Evolutionary conservation across 2,113 vertebrate genomes (phyloP), one percentile per base, ranked within the genome.

Genomic region (Thamnaconus septentrionalis): DNA sequence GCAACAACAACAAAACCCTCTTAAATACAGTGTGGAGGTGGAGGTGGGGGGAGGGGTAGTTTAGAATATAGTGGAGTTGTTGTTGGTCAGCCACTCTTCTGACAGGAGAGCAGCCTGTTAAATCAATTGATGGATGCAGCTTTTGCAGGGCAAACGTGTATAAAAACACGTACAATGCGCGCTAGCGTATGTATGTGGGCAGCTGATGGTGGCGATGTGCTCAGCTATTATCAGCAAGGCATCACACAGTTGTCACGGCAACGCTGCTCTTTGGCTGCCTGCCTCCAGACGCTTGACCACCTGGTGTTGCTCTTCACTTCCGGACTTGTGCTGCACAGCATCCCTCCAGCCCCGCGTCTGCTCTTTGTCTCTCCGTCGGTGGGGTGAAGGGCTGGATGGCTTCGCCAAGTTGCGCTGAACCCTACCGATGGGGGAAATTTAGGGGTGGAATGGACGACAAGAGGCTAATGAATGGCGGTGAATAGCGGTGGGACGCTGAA

Each of bases 211-310:
- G 64, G 63, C 8, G 64, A 83, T 73, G 77, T 77, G 80, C 79
- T 86, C 57, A 31, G 67, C 73, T 73, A 81, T 80, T 84, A 89
- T 76, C 80, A 83, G 73, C 82, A 80, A 78, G 77, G 87, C 88
- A 90, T 90, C 86, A 65, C 86, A 65, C 80, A 76, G 89, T 91
- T 90, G 86, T 91, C 87, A 86, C 82, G 89, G 88, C 84, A 90
- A 91, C 84, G 11, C 64, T 73, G 77, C 80, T 85, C 80, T 85
- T 88, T 90, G 90, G 89, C 74, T 82, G 81, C 75, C 78, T 79
- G 69, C 85, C 82, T 90, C 88, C 85, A 84, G 82, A 86, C 84
- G 73, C 80, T 73, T 63, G 64, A 85, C 85, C 89, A 87, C 89
- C 86, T 90, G 89, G 79, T 79, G 82, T 75, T 78, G 75, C 72